Evolutionary conservation across 2,113 vertebrate genomes (phyloP).

Genomic region (Hippocampus mohnikei): DNA sequence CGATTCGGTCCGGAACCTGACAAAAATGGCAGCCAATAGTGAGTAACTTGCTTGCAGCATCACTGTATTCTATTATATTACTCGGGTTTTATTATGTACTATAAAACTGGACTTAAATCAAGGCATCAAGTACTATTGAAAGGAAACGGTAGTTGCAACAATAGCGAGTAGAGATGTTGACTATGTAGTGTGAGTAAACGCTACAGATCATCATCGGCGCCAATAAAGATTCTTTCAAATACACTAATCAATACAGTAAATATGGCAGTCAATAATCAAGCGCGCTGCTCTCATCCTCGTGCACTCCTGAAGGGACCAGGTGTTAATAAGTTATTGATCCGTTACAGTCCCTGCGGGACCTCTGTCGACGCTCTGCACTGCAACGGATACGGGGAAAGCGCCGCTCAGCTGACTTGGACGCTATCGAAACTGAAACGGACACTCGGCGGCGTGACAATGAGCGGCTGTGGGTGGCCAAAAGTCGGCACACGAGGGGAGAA

Average conservation of each 20-base stretch:
- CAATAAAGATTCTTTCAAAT: conserved; percentile 72
- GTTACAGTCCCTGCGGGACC: conserved; percentile 54
- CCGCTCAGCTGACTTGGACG: neutral
- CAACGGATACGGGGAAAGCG: neutral
- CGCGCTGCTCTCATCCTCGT: conserved; percentile 17
- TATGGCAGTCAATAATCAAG: conserved; percentile 75
- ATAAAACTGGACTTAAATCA: neutral
- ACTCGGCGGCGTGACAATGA: neutral
- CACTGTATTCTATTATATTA: too few species aligned
- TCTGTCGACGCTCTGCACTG: conserved; percentile 46
- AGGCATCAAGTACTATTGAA: neutral
- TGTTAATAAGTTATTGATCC: conserved; percentile 76
- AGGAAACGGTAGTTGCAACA: neutral
- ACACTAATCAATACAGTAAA: conserved; percentile 80
- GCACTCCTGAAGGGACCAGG: conserved; percentile 28
- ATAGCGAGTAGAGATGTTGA: neutral
- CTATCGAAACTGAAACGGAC: neutral
- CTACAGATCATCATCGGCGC: conserved; percentile 64
- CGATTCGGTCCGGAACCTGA: too few species aligned
- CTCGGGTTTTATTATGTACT: too few species aligned
- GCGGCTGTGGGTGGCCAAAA: too few species aligned
- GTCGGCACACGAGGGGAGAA: too few species aligned
- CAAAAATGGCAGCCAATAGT: too few species aligned
- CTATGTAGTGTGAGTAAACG: neutral
- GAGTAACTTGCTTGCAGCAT: too few species aligned